These are phyloP conservation scores for Montipora cactus DNA, from an alignment of 64 coral and sea anemone genomes.

Conservation along the genomic window DNA sequence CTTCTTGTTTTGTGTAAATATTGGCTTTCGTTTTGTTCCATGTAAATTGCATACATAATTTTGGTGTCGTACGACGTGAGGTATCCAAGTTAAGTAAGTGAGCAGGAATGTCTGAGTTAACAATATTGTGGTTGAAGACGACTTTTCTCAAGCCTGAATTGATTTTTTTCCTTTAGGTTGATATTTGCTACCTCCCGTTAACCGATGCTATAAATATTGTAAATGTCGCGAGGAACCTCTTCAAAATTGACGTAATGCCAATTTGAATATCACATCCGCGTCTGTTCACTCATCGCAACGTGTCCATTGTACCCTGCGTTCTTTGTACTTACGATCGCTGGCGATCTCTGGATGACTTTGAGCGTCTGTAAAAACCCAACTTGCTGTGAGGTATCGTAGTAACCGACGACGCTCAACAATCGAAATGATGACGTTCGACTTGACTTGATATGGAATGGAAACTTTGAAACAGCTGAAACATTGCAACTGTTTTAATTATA, in stretches of 20 bases:
- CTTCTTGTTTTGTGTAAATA: too few relatives aligned
- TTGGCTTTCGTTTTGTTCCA: too few relatives aligned
- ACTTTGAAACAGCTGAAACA: background rate
- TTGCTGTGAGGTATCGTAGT: too few relatives aligned
- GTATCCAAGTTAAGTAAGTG: too few relatives aligned
- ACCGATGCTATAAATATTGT: background rate
- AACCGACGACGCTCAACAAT: background rate
- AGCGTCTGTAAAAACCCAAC: too few relatives aligned
- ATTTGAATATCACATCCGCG: conserved; percentile 27
- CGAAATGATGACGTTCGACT: background rate
- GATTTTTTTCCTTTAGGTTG: background rate
- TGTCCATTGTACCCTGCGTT: background rate
- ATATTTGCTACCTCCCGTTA: background rate
- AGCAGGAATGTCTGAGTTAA: too few relatives aligned
- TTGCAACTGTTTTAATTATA: background rate
- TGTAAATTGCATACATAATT: too few relatives aligned
- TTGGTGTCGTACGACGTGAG: too few relatives aligned
- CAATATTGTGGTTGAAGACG: too few relatives aligned
- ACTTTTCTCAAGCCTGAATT: too few relatives aligned
- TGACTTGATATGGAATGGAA: background rate
- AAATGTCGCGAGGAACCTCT: background rate
- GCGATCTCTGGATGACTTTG: too few relatives aligned
- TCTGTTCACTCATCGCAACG: background rate
- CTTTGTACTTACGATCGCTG: background rate
- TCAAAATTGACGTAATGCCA: background rate